These are phyloP conservation scores for Bradysia coprophila DNA, from an alignment of 1,140 invertebrate genomes.

Conservation along the genomic window DNA sequence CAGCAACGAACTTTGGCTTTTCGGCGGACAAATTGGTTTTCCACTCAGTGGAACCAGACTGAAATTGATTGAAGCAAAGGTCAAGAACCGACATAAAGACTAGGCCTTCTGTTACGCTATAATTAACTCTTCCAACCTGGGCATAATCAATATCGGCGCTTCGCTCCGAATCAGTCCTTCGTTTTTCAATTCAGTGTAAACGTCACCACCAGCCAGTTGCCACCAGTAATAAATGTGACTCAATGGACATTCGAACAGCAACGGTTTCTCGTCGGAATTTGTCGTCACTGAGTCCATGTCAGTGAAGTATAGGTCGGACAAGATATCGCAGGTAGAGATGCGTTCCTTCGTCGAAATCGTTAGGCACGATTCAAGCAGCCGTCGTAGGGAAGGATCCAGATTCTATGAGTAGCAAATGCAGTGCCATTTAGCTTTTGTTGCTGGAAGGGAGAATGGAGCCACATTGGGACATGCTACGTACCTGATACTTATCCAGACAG, in stretches of 20 bases:
- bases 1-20: constrained; percentile 58
- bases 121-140: constrained; percentile 42
- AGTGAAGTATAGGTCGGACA: constrained; percentile 28
- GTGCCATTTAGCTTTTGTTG: not conserved
- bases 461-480: constrained; percentile 13
- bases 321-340: constrained; percentile 37
- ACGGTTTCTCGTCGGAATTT: not conserved
- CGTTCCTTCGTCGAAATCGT: constrained; percentile 42
- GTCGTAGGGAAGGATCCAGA: constrained; percentile 27
- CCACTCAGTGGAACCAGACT: constrained; percentile 67
- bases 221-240: constrained; percentile 85
- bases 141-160: constrained; percentile 57
- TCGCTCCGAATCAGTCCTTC: constrained; percentile 73
- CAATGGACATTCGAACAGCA: constrained; percentile 26
- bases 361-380: constrained; percentile 47
- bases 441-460: too few species aligned
- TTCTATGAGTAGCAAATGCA: not conserved
- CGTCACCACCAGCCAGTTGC: constrained; percentile 88
- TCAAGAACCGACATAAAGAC: too few species aligned
- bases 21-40: constrained; percentile 50
- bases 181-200: constrained; percentile 74
- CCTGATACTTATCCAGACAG: constrained; percentile 41
- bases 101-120: too few species aligned
- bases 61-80: constrained; percentile 13
- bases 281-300: constrained; percentile 9